Base-by-base conservation (phyloP, 30 jellyfish, hydroid and myxozoan genomes). In the Sanderia malayensis region DNA sequence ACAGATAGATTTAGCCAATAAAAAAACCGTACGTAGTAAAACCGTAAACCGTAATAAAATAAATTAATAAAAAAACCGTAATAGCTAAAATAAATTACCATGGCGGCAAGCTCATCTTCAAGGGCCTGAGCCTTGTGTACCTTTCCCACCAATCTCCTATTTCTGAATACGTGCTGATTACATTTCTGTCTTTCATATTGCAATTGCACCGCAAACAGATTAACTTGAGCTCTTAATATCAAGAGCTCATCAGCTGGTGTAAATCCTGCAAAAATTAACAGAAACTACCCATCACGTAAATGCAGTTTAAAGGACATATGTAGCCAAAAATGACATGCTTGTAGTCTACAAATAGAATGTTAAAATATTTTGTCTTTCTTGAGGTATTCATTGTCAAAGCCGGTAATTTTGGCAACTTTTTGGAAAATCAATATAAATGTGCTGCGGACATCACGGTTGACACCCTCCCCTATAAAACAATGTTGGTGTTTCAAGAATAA, bases 121-220 rank as follows among this genome's bases (percentile, higher is more conserved):
- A 70, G 18, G 23, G 85, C 95, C 45, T 92, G 91, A 10, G 98
- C 94, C 46, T 84, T 84, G 83, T 92, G 95, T 9, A 92, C 88
- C 33, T 83, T 92, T 23, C 96, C 98, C 7, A 83, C 94, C 28
- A 92, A 77, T 29, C 98, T 52, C 30, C 98, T 45, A 70, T 92
- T 92, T 15, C 98, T 52, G 66, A 92, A 63, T 8, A 87, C 94
- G 62, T 92, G 98, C 78, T 84, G 81, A 34, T 84, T 92, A 32
- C 96, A 83, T 70, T 92, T 92, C 80, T 92, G 86, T 63, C 98
- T 70, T 67, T 92, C 96, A 60, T 92, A 92, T 47, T 74, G 88
- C 69, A 92, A 71, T 58, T 92, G 98, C 31, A 75, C 83, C 46
- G 84, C 95, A 67, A 92, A 49, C 71, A 92, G 65, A 28, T 84